These are phyloP conservation scores for Xenopus borealis DNA, from an alignment of 2,113 vertebrate species.

Conservation along the genomic window DNA sequence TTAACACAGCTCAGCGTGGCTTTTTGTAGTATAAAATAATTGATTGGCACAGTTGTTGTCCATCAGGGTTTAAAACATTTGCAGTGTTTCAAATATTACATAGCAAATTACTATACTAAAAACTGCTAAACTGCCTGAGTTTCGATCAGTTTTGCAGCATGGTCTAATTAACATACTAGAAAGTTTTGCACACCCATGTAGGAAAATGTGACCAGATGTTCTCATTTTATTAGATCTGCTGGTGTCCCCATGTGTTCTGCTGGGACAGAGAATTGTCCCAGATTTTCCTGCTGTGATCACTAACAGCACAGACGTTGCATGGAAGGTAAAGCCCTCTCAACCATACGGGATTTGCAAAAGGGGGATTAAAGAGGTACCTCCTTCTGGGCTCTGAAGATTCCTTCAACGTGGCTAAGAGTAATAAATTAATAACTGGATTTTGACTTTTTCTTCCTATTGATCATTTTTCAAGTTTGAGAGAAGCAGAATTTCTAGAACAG, in stretches of 20 bases:
- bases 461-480: neutral
- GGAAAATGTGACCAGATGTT: slow-evolving; percentile 68
- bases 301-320: slow-evolving; percentile 49
- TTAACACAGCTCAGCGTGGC: slow-evolving; percentile 44
- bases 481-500: neutral
- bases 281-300: slow-evolving; percentile 59
- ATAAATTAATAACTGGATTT: slow-evolving; percentile 38
- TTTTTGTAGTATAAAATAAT: slow-evolving; percentile 59
- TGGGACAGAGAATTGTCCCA: slow-evolving; percentile 57
- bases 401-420: slow-evolving; percentile 24
- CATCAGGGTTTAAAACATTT: slow-evolving; percentile 23
- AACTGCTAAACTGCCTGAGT: slow-evolving; percentile 52
- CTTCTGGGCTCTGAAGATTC: slow-evolving; percentile 44
- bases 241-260: slow-evolving; percentile 57
- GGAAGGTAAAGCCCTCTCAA: slow-evolving; percentile 51
- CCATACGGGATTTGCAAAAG: slow-evolving; percentile 48
- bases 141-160: slow-evolving; percentile 50
- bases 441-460: neutral
- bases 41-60: slow-evolving; percentile 59
- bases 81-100: slow-evolving; percentile 50
- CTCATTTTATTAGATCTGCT: slow-evolving; percentile 61
- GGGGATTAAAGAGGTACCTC: slow-evolving; percentile 47
- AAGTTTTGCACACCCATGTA: slow-evolving; percentile 59
- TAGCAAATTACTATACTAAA: slow-evolving; percentile 50
- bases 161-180: slow-evolving; percentile 54